Evolutionary conservation across 2,888 invertebrate genomes (phyloP), one percentile per base, ranked within the genome.

Genomic region (Buathra laborator): DNA sequence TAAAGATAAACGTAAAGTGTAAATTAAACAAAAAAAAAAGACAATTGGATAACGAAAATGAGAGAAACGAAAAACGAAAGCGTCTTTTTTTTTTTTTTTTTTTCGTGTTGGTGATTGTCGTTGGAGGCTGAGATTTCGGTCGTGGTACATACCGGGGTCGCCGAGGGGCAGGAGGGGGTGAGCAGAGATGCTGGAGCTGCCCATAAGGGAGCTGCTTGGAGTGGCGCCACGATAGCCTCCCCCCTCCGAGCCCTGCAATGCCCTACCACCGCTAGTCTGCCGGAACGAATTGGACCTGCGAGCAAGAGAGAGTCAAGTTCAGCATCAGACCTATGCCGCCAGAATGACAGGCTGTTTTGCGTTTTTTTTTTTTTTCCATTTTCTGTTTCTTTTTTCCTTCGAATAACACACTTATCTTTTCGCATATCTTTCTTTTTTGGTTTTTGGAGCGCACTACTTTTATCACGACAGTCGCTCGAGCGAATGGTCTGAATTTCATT

Each of bases 201-300:
- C 96, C 95, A 96, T 95, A 94, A 94, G 94, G 94, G 94, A 95
- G 94, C 95, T 95, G 94, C 95, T 94, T 91, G 93, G 92, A 88
- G 93, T 93, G 91, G 94, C 93, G 91, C 94, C 92, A 95, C 95
- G 95, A 96, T 96, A 95, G 95, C 95, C 93, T 95, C 95, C 94
- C 96, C 95, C 94, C 94, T 96, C 96, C 94, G 96, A 96, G 94
- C 96, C 96, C 94, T 94, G 94, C 92, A 94, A 93, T 94, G 94
- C 93, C 94, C 94, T 94, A 94, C 94, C 94, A 94, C 94, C 92
- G 93, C 94, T 94, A 94, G 96, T 95, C 95, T 97, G 97, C 95
- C 98, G 97, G 96, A 98, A 98, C 95, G 98, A 98, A 95, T 98
- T 98, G 96, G 98, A 98, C 97, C 98, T 98, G 97, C 95, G 94